Percentiles rank a stretch among this genome's conserved stretches.
Evolutionary conservation across 2,113 vertebrate genomes (phyloP).

Genomic region (Trogon surrucura): DNA sequence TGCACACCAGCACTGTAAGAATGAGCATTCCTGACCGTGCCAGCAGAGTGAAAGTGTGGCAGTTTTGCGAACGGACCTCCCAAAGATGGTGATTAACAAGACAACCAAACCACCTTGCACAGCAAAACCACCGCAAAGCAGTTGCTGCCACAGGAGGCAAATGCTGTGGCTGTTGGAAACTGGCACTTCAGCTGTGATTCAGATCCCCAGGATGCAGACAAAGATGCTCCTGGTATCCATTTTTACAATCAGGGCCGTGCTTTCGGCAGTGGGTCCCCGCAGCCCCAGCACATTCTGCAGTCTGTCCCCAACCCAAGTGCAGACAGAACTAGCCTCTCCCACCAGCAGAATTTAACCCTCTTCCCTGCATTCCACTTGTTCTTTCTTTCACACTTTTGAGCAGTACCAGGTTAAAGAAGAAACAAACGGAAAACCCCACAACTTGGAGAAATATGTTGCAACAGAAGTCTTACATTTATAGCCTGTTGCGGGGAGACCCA

Average conservation of each 20-base stretch:
- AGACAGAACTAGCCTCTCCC: background rate
- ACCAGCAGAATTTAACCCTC: background rate
- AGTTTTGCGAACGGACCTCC: background rate
- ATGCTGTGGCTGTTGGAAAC: accelerated
- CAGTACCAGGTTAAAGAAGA: background rate
- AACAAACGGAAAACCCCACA: background rate
- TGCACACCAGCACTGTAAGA: background rate
- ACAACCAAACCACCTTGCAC: accelerated
- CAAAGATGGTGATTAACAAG: background rate
- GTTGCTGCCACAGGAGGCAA: background rate
- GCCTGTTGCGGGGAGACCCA: background rate
- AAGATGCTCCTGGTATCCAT: background rate
- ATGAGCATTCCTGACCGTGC: background rate
- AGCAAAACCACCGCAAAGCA: background rate
- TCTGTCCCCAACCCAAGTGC: background rate
- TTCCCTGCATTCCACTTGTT: background rate
- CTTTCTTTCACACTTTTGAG: background rate
- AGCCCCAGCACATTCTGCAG: background rate
- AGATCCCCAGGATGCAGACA: background rate
- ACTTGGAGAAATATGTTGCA: background rate
- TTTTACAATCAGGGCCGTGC: accelerated
- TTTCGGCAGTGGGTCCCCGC: background rate
- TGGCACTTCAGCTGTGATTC: accelerated
- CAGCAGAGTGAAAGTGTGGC: background rate
- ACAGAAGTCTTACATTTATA: background rate